Percentiles rank a stretch among this genome's conserved stretches.
Conservation (phyloP, 2,113 vertebrate genomes). For the Tinamus guttatus region DNA sequence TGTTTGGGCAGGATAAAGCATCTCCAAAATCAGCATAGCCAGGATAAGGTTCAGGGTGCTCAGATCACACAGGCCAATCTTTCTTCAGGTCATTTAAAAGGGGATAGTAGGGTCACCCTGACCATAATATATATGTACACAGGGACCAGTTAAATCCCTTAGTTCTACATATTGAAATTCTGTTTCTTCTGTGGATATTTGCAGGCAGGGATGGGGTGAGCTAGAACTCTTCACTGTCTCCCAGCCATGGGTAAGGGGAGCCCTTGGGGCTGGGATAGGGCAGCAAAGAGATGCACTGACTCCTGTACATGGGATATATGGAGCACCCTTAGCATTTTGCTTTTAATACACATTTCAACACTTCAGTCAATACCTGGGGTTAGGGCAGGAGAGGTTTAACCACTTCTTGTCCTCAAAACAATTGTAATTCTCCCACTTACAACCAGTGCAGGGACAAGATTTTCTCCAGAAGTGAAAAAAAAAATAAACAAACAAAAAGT, state of each 20-base stretch:
- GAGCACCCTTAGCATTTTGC: neutral
- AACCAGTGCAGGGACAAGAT: neutral
- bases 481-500: too few species aligned
- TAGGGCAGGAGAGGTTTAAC: neutral
- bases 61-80: neutral
- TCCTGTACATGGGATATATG: neutral
- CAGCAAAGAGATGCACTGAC: fast-evolving
- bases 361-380: neutral
- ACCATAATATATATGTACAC: neutral
- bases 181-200: neutral
- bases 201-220: neutral
- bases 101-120: neutral
- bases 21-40: neutral
- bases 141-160: neutral
- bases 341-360: neutral
- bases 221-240: neutral
- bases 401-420: neutral
- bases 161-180: neutral
- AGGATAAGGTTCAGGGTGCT: neutral
- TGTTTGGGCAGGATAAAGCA: neutral
- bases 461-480: neutral
- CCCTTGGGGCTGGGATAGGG: neutral
- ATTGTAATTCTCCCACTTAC: neutral
- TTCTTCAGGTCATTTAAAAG: neutral
- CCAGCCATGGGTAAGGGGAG: neutral